Base-by-base conservation (phyloP, 2,888 invertebrate species). In the Bellardia pandia region DNA sequence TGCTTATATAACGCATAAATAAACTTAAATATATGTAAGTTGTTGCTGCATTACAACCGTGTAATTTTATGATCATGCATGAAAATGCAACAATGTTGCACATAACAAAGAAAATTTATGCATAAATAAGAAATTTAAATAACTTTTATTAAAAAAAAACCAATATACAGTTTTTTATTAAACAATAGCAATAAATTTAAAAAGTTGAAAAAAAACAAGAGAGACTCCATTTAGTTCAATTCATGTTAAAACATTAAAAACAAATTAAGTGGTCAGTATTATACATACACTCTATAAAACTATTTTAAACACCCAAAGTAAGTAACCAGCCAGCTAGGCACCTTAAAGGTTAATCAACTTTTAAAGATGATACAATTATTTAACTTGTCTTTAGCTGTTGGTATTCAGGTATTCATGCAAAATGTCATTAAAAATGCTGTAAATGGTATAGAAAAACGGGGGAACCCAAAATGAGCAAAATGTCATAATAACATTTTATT, bases 401-500 rank as follows among this genome's bases (percentile, higher is more conserved):
- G 16, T n/a, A 62, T 56, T 11, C 53, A 83, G 9, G 16, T n/a
- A 62, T 56, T 11, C 53, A 83, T 45, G 60, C 60, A 76, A 82
- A 82, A 82, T 76, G 69, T 60, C 82, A 82, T 82, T 77, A 71
- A 83, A 71, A 77, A 23, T 45, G 37, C 64, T 77, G 71, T 48
- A 77, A 71, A 83, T 72, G 83, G 77, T 51, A 64, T 45, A 14
- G 45, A 2, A 51, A 72, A 69, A 30, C 8, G 33, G 40, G 37
- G 53, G 62, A 71, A 76, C 42, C 76, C 3, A 48, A 75, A 69
- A 60, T 48, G 45, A 82, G 33, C 42, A 71, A 83, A 83, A 76
- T 83, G 76, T 76, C 82, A 83, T 71, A 83, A 83, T 48, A 83
- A 76, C 42, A 76, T 76, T 83, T 76, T 51, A 60, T 76, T 83